phyloP scores from a whole-genome alignment of 2,797 vertebrate species.

The Crenuchus spilurus region DNA sequence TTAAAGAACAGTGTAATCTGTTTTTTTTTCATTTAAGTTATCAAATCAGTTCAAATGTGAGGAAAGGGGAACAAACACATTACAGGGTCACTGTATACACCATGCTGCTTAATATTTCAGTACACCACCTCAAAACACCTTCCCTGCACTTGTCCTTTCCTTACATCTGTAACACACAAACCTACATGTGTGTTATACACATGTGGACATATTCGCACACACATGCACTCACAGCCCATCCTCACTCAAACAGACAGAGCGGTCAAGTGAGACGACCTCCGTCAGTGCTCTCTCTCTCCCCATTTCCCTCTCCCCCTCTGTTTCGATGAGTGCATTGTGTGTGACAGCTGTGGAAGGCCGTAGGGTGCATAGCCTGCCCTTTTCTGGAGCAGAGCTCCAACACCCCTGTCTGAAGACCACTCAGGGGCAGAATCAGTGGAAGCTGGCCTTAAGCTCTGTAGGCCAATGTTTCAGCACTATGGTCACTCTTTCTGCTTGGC shows the following conservation, averaged over 20 bases:
- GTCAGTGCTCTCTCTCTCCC: conserved; percentile 20
- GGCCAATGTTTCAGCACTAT: conserved; percentile 50
- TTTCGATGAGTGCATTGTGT: conserved; percentile 33
- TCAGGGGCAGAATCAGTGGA: conserved; percentile 33
- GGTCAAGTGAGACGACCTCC: conserved; percentile 48
- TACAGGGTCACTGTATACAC: too few relatives aligned
- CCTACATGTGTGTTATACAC: not conserved
- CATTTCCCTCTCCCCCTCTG: not conserved
- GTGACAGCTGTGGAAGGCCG: conserved; percentile 47
- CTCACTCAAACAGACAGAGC: conserved; percentile 33
- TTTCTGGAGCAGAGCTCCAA: conserved; percentile 24
- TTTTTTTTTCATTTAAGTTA: too few relatives aligned
- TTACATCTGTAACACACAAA: not conserved
- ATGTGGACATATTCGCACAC: not conserved
- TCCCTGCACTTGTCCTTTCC: too few relatives aligned
- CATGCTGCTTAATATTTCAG: too few relatives aligned
- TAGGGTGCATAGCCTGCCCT: conserved; percentile 22
- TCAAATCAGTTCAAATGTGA: too few relatives aligned
- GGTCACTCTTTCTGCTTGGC: conserved; percentile 49
- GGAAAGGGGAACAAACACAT: too few relatives aligned
- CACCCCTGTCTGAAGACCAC: conserved; percentile 25
- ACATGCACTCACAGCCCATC: conserved; percentile 1
- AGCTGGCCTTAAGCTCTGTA: conserved; percentile 31
- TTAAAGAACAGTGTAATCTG: too few relatives aligned
- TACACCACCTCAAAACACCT: too few relatives aligned